Evolutionary conservation across 2,888 invertebrate species (phyloP), one percentile per base, ranked within the genome.

Genomic region (Cantharis nigra): DNA sequence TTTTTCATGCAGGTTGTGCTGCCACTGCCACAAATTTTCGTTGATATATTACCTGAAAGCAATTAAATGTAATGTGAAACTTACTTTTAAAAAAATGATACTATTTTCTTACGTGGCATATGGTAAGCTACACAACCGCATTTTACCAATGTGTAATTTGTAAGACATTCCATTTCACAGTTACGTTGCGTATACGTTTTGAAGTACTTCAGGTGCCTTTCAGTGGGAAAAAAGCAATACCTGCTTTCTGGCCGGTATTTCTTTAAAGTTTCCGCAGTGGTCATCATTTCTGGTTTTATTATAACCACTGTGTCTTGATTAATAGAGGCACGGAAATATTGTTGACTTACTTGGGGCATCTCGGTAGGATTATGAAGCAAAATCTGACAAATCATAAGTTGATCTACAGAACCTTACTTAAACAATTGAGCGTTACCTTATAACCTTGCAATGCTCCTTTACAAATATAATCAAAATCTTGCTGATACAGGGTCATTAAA

Each of bases 271-370:
- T 91, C 91, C 0, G 93, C 93, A 2, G 94, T 94, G 2, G 93
- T 93, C 89, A 94, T 94, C 91, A 94, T 94, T 86, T 94, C 93
- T 0, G 94, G 94, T 85, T 93, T 92, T 10, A 94, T 92, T 0
- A 93, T 92, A 0, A 94, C 93, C 0, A 94, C 90, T 1, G 94
- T 91, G 86, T 94, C 94, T 85, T 94, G 93, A 75, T 92, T 91
- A 75, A 93, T 87, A 11, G 94, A 94, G 9, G 92, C 91, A 71
- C 94, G 90, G 85, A 94, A 94, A 85, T 93, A 94, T 85, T 94
- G 93, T 79, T 92, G 92, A 0, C 92, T 91, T 3, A 93, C 91
- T 80, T 92, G 89, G 0, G 94, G 94, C 30, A 93, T 86, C 84
- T 94, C 94, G 3, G 93, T 92, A 0, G 94, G 93, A 80, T 93